Percentiles rank a stretch among this genome's conserved stretches.
These are phyloP conservation scores for Sisyra terminalis DNA, from an alignment of 2,888 invertebrate genomes.

Conservation along the genomic window DNA sequence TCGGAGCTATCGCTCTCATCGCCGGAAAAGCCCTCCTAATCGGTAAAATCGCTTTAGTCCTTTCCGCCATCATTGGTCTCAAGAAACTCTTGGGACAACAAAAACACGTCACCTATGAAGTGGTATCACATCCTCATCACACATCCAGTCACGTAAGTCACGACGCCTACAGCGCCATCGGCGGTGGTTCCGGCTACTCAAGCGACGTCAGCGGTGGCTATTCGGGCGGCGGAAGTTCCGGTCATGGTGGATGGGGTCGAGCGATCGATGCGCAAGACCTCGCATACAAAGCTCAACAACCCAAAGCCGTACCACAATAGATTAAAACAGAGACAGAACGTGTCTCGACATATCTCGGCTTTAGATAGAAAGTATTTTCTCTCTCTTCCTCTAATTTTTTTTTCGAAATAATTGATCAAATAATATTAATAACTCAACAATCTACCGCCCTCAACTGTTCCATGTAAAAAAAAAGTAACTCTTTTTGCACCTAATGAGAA, in stretches of 20 bases:
- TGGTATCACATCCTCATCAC: slow-evolving; percentile 72
- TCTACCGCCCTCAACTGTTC: not conserved
- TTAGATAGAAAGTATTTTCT: not conserved
- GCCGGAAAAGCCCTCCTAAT: slow-evolving; percentile 73
- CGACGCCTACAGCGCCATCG: slow-evolving; percentile 36
- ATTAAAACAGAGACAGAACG: slow-evolving; percentile 14
- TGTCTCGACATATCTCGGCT: not conserved
- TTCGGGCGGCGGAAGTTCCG: slow-evolving; percentile 39
- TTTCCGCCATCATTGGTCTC: slow-evolving; percentile 68
- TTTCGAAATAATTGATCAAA: not conserved
- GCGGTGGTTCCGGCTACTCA: slow-evolving; percentile 35
- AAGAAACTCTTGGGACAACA: slow-evolving; percentile 62
- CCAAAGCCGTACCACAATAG: slow-evolving; percentile 30
- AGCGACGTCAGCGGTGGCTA: slow-evolving; percentile 30
- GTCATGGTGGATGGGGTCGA: slow-evolving; percentile 57
- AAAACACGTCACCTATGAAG: slow-evolving; percentile 78
- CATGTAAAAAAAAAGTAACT: no score
- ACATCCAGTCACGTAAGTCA: slow-evolving; percentile 49
- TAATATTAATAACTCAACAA: not conserved
- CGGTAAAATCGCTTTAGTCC: slow-evolving; percentile 69
- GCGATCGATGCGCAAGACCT: slow-evolving; percentile 58
- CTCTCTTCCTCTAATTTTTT: not conserved
- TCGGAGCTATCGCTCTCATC: slow-evolving; percentile 69
- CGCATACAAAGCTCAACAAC: slow-evolving; percentile 57
- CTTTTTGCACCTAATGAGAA: no score